Percentiles rank a stretch among this genome's conserved stretches.
Evolutionary conservation across 2,113 vertebrate species (phyloP).

Genomic region (Casuarius casuarius): DNA sequence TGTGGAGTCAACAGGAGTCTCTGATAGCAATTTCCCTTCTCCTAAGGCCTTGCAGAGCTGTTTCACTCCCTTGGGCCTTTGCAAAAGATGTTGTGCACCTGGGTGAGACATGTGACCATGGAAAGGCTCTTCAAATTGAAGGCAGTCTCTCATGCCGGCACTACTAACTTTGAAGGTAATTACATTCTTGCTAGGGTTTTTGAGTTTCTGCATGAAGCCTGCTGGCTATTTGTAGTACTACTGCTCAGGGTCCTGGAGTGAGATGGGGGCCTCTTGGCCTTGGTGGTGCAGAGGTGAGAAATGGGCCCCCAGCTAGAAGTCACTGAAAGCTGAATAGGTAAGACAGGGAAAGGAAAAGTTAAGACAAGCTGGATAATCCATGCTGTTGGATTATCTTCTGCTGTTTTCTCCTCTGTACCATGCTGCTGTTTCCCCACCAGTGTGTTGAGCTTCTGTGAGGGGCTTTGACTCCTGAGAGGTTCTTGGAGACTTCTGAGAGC

Average conservation of each 20-base stretch:
- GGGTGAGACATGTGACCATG: neutral
- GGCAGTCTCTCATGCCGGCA: neutral
- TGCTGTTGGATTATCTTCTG: neutral
- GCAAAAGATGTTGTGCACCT: slow-evolving; percentile 44
- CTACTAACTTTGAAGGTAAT: slow-evolving; percentile 22
- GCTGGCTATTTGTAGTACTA: slow-evolving; percentile 4
- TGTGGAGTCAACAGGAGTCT: slow-evolving; percentile 37
- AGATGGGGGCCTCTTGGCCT: neutral
- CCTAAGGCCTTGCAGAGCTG: slow-evolving; percentile 39
- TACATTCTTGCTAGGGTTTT: neutral
- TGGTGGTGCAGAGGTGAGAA: neutral
- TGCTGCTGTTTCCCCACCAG: neutral
- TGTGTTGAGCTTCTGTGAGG: neutral
- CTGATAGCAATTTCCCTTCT: slow-evolving; percentile 60
- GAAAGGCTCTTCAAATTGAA: neutral
- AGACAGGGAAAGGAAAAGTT: neutral
- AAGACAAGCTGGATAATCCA: neutral
- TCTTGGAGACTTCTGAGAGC: neutral
- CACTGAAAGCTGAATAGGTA: neutral
- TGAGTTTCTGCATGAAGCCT: neutral
- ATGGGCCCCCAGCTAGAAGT: neutral
- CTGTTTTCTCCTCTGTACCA: neutral
- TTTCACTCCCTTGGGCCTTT: slow-evolving; percentile 51
- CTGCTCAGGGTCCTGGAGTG: neutral
- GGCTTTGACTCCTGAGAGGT: neutral